Evolutionary conservation across 2,797 vertebrate genomes (phyloP).

Genomic region (Gallirallus australis): DNA sequence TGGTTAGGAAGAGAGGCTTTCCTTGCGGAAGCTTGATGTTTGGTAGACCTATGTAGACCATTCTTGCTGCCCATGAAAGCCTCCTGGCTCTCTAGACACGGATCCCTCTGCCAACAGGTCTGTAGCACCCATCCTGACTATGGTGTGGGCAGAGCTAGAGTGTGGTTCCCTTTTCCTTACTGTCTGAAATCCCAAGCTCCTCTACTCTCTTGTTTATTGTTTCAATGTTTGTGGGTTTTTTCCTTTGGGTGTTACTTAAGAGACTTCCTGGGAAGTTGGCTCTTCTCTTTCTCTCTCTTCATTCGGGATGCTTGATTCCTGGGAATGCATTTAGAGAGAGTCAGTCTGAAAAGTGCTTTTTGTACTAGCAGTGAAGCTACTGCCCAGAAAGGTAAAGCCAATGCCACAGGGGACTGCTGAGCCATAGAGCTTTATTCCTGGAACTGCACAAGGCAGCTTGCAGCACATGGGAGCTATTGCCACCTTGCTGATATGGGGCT

Average conservation of each 20-base stretch:
- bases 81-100: neutral
- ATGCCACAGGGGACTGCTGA: neutral
- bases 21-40: neutral
- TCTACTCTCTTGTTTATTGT: neutral
- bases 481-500: neutral
- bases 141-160: neutral
- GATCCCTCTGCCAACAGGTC: neutral
- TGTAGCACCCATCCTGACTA: neutral
- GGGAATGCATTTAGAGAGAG: neutral
- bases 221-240: no score
- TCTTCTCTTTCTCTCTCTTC: neutral
- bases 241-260: neutral
- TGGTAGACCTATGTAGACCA: neutral
- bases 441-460: neutral
- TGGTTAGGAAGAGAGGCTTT: neutral
- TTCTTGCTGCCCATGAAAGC: neutral
- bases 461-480: neutral
- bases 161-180: neutral
- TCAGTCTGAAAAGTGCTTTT: neutral
- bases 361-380: neutral
- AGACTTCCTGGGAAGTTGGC: neutral
- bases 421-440: neutral
- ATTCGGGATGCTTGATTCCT: neutral
- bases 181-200: neutral
- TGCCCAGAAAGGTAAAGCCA: conserved; percentile 8